Base-by-base conservation (phyloP, 1,140 invertebrate species). In the Charaxes varanes region DNA sequence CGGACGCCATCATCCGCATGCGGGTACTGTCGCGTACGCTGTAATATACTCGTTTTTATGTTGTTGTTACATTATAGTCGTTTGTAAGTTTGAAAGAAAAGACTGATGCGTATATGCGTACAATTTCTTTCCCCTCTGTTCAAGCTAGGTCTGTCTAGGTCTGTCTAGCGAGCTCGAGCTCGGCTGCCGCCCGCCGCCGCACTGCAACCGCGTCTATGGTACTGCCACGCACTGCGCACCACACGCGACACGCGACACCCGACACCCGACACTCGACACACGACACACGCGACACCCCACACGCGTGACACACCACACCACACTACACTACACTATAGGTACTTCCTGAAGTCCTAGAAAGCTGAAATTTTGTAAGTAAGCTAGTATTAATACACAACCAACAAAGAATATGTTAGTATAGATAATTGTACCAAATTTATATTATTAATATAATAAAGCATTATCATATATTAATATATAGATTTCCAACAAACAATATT, bases 91-190 rank as follows among this genome's bases (percentile, higher is more conserved):
- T 79, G 67, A 72, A 74, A 78, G 79, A 83, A 71, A 79, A 74
- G 66, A 85, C 80, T 85, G 74, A 84, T 84, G 69, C 79, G 78
- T 61, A 70, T 84, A 66, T 65, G 73, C 78, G 74, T 79, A 74
- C 71, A 77, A 63, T 76, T 78, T 79, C 59, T 77, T 78, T 81
- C 74, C 68, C 65, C 62, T 82, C 65, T 80, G 76, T 83, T 83
- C 73, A 79, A 82, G 72, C 78, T 83, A 83, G 78, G 78, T 83
- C 78, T 83, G 78, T 83, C 77, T 82, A 81, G 78, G 73, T 31
- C 27, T 30, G 27, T 30, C 28, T 84, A 77, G 72, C 70, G 68
- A 78, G 77, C 72, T 70, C 79, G 73, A 73, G 76, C 72, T 70
- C 79, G 72, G 77, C 79, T 62, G 82, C 71, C 63, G 78, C 77